Evolutionary conservation across 2,113 vertebrate species (phyloP).

Genomic region (Hippocampus barbouri): DNA sequence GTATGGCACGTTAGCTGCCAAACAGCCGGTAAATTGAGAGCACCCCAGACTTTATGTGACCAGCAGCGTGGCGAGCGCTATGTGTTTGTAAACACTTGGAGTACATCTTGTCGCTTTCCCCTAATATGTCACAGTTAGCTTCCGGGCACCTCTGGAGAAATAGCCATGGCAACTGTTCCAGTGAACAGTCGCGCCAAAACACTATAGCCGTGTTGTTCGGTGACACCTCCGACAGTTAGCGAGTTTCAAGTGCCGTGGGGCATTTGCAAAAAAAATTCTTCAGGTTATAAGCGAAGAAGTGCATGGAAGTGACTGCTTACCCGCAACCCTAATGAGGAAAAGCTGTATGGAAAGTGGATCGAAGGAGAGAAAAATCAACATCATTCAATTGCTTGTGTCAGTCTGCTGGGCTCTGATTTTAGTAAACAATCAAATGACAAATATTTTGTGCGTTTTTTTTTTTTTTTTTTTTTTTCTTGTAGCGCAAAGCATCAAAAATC

Average conservation of each 20-base stretch:
- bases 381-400: background rate
- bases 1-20: conserved; percentile 27
- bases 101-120: conserved; percentile 1
- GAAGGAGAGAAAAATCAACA: background rate
- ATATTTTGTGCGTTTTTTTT: background rate
- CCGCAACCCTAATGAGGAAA: background rate
- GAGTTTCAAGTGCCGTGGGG: background rate
- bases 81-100: conserved; percentile 4
- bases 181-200: conserved; percentile 29
- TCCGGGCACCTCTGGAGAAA: conserved; percentile 16
- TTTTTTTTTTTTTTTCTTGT: background rate
- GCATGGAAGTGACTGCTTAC: too few species aligned
- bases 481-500: background rate
- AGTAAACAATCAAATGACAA: background rate
- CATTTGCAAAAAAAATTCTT: background rate
- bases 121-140: conserved; percentile 8
- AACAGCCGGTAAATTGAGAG: conserved; percentile 24
- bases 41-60: conserved; percentile 15
- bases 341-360: background rate
- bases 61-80: conserved; percentile 20
- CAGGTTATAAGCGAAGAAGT: too few species aligned
- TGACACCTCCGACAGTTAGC: background rate
- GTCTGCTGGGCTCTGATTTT: background rate
- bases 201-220: conserved; percentile 23
- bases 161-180: conserved; percentile 34